Evolutionary conservation across 2,113 vertebrate species (phyloP).

Genomic region (Thamnaconus septentrionalis): DNA sequence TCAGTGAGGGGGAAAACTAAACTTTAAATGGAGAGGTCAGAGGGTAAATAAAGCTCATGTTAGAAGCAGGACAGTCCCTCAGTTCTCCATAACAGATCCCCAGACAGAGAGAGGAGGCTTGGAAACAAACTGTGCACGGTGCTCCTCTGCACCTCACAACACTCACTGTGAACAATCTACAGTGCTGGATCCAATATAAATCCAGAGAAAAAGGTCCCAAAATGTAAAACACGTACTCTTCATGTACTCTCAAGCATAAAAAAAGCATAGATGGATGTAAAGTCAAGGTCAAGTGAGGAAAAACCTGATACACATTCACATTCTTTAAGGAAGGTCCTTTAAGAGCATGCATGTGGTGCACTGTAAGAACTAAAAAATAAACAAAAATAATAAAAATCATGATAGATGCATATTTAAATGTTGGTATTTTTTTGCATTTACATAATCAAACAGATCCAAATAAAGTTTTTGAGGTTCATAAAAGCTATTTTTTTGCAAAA

Average conservation of each 20-base stretch:
- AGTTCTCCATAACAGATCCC: background rate
- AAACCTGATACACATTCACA: slow-evolving; percentile 30
- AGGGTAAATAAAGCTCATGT: slow-evolving; percentile 9
- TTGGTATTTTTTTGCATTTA: too few relatives aligned
- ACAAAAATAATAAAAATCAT: too few relatives aligned
- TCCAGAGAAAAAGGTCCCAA: slow-evolving; percentile 3
- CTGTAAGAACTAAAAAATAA: too few relatives aligned
- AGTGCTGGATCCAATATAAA: background rate
- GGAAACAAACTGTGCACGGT: slow-evolving; percentile 4
- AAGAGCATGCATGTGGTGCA: slow-evolving; percentile 20
- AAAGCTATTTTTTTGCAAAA: background rate
- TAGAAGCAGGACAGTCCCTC: background rate
- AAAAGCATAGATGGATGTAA: slow-evolving; percentile 6
- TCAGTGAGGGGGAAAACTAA: background rate
- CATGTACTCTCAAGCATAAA: background rate
- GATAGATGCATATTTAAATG: too few relatives aligned
- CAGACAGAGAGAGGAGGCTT: background rate
- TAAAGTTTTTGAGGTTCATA: background rate
- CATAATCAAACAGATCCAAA: too few relatives aligned
- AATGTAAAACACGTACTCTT: background rate
- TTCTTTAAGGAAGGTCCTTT: slow-evolving; percentile 26
- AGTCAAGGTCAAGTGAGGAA: slow-evolving; percentile 25
- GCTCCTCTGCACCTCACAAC: slow-evolving; percentile 4
- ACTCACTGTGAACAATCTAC: slow-evolving; percentile 2
- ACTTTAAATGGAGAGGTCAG: background rate